Evolutionary conservation across 2,797 vertebrate species (phyloP).

Genomic region (Liasis olivaceus): DNA sequence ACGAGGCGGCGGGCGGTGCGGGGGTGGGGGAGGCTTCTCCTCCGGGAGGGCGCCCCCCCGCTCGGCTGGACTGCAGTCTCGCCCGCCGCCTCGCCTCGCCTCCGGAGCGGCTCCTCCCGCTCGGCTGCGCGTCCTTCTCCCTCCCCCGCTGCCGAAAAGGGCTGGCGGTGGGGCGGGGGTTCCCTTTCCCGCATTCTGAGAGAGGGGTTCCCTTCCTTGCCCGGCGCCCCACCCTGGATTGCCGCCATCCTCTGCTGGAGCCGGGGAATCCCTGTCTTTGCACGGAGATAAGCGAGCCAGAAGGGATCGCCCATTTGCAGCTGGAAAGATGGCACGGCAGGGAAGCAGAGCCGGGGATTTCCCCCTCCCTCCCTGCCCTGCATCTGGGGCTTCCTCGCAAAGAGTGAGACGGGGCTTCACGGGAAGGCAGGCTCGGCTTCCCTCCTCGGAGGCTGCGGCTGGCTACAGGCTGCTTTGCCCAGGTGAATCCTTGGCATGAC

Average conservation of each 20-base stretch:
- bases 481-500: not conserved
- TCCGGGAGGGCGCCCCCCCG: not conserved
- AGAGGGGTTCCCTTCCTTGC: not conserved
- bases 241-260: not conserved
- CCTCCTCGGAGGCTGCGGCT: not conserved
- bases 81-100: not conserved
- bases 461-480: not conserved
- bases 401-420: not conserved
- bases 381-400: not conserved
- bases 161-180: not conserved
- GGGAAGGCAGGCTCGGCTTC: not conserved
- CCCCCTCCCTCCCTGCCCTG: not conserved
- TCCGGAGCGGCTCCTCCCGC: not conserved
- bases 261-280: not conserved
- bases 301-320: not conserved
- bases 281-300: not conserved
- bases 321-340: not conserved
- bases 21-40: no score
- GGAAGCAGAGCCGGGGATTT: not conserved
- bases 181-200: not conserved
- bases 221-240: not conserved
- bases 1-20: conserved; percentile 15
- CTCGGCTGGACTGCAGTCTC: not conserved
- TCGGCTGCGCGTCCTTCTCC: not conserved
- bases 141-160: no score